These are phyloP conservation scores for Aplidium turbinatum DNA, from an alignment of 23 tunicate genomes.

Conservation along the genomic window DNA sequence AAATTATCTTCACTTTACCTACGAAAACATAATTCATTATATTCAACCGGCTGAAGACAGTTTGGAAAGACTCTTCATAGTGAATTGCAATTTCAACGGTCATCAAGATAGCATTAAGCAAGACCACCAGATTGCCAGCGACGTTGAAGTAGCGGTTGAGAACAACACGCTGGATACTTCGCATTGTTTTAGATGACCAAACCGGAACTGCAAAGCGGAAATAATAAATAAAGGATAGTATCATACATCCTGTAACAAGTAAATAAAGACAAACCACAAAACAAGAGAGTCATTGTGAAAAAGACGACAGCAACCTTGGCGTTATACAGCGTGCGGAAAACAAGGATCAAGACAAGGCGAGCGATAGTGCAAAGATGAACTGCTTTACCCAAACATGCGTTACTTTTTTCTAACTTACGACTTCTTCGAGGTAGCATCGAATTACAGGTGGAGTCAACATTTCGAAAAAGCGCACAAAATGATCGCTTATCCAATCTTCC, in stretches of 20 bases:
- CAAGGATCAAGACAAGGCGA: neutral
- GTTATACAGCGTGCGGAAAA: too few relatives aligned
- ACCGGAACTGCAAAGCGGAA: slow-evolving; percentile 42
- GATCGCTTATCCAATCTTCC: slow-evolving; percentile 4
- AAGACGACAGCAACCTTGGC: too few relatives aligned
- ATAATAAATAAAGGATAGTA: neutral
- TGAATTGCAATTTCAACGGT: slow-evolving; percentile 92
- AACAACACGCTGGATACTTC: slow-evolving; percentile 41
- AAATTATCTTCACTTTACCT: slow-evolving; percentile 52
- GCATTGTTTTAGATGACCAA: slow-evolving; percentile 24
- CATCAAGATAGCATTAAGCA: slow-evolving; percentile 82
- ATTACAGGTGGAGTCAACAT: slow-evolving; percentile 27
- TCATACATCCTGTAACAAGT: too few relatives aligned
- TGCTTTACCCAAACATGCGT: neutral
- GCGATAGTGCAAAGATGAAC: neutral
- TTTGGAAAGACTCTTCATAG: slow-evolving; percentile 77
- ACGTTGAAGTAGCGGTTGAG: slow-evolving; percentile 55
- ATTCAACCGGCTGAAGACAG: slow-evolving; percentile 76
- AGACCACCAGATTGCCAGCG: slow-evolving; percentile 69
- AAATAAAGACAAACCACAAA: too few relatives aligned
- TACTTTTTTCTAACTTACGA: slow-evolving; percentile 11
- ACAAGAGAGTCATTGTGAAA: too few relatives aligned
- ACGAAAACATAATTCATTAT: slow-evolving; percentile 88
- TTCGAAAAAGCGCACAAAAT: slow-evolving; percentile 46
- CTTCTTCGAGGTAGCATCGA: neutral